A percentile compares a stretch with the other conserved stretches of the same genome.
These are phyloP conservation scores for Ochotona princeps DNA, from an alignment of 2,113 vertebrate genomes.

Conservation along the genomic window DNA sequence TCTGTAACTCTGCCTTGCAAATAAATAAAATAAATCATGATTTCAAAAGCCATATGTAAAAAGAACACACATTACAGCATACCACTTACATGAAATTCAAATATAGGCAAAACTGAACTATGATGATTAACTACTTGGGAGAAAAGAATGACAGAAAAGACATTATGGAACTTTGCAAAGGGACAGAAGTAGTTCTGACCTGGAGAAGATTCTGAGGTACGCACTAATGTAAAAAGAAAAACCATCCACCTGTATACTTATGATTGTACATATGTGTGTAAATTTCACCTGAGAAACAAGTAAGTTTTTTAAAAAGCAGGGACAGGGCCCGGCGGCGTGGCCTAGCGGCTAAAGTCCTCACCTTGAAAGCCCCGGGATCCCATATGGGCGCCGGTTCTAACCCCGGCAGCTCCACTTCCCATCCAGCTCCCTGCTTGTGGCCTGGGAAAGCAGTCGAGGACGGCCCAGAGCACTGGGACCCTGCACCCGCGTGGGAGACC, in stretches of 20 bases:
- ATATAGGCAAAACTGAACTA: conserved; percentile 13
- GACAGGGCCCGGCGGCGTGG: no score
- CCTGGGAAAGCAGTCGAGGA: no score
- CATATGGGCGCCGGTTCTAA: no score
- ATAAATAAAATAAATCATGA: no score
- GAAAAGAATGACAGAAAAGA: conserved; percentile 3
- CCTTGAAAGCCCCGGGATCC: no score
- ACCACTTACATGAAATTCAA: conserved; percentile 47
- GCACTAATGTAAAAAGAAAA: background rate
- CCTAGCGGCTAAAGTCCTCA: no score
- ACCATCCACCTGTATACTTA: background rate
- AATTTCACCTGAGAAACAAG: background rate
- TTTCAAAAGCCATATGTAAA: background rate
- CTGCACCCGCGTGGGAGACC: no score
- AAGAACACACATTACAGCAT: background rate
- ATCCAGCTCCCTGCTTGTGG: no score
- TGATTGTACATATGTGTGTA: background rate
- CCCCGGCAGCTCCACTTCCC: no score
- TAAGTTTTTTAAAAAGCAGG: no score
- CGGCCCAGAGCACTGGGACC: no score
- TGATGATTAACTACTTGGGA: background rate
- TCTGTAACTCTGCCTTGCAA: no score
- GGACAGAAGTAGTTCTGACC: conserved; percentile 3
- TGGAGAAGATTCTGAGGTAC: background rate
- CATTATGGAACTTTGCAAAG: background rate